Evolutionary conservation across 2,888 invertebrate species (phyloP), one percentile per base, ranked within the genome.

Genomic region (Augiades crinisus): DNA sequence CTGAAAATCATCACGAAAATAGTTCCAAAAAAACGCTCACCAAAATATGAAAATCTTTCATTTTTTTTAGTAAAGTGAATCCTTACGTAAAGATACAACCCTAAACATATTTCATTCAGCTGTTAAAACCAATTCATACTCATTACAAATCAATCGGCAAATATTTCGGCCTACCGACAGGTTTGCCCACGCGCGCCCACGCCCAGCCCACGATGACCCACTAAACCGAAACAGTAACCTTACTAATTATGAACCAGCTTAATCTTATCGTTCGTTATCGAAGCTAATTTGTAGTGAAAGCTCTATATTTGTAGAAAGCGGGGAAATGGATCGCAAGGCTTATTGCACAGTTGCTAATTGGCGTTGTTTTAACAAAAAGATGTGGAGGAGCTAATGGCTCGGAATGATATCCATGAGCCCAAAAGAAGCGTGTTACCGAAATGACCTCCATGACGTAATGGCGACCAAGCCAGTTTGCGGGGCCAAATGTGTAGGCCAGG

Each of bases 201-300:
- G 49, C 60, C 44, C 60, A 45, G 44, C 64, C 64, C 61, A 68
- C 69, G 47, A 46, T 59, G 60, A 60, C 57, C 57, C 50, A 61
- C 53, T 61, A 56, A 57, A 52, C 58, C 55, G 30, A 31, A 45
- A 47, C 58, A 36, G 7, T 49, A 49, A 49, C 56, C 54, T 52
- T 40, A 54, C 57, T 61, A 60, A 64, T 59, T 59, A 55, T 51
- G 46, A 13, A 30, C 33, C 8, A 33, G 12, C 12, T 6, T 40
- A 49, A 43, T 49, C 49, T 43, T 17, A 43, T 27, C 27, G 12
- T 43, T 27, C 13, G 19, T 19, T 41, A 49, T 49, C 40, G 13
- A 19, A 10, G n/a, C 24, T 40, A 8, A 36, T 49, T 41, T 19
- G 16, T 30, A 36, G 41, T 24, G 49, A 49, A 43, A 49, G 49